phyloP scores from a whole-genome alignment of 2,888 invertebrate species.

The Morpho helenor region DNA sequence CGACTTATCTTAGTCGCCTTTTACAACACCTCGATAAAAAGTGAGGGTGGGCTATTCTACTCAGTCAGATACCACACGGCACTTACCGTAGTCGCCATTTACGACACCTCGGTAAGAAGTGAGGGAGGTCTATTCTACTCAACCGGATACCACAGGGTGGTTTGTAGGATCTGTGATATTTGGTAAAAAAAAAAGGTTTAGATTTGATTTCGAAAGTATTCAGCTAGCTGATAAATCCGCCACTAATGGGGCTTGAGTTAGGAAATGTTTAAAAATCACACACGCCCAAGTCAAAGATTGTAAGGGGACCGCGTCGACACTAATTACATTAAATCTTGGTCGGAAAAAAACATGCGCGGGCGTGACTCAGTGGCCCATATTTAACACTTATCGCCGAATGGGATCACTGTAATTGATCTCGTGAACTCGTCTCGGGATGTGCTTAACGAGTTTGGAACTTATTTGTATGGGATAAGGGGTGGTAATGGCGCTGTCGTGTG shows the following conservation, averaged over 20 bases:
- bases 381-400: slow-evolving; percentile 30
- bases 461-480: neutral
- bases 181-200: too few relatives aligned
- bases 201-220: too few relatives aligned
- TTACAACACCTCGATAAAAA: too few relatives aligned
- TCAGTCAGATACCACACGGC: too few relatives aligned
- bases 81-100: too few relatives aligned
- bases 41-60: too few relatives aligned
- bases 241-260: neutral
- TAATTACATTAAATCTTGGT: slow-evolving; percentile 26
- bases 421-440: slow-evolving; percentile 13
- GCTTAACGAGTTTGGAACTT: slow-evolving; percentile 7
- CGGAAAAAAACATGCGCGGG: slow-evolving; percentile 16
- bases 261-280: slow-evolving; percentile 8
- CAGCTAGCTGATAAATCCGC: too few relatives aligned
- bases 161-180: too few relatives aligned
- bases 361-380: slow-evolving; percentile 29
- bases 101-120: too few relatives aligned
- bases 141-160: too few relatives aligned
- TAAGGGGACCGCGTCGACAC: slow-evolving; percentile 18
- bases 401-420: slow-evolving; percentile 31
- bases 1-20: too few relatives aligned
- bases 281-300: slow-evolving; percentile 13
- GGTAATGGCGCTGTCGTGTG: neutral
- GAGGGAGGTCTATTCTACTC: too few relatives aligned